Evolutionary conservation across 2,113 vertebrate genomes (phyloP), one percentile per base, ranked within the genome.

Genomic region (Onychostruthus taczanowskii): DNA sequence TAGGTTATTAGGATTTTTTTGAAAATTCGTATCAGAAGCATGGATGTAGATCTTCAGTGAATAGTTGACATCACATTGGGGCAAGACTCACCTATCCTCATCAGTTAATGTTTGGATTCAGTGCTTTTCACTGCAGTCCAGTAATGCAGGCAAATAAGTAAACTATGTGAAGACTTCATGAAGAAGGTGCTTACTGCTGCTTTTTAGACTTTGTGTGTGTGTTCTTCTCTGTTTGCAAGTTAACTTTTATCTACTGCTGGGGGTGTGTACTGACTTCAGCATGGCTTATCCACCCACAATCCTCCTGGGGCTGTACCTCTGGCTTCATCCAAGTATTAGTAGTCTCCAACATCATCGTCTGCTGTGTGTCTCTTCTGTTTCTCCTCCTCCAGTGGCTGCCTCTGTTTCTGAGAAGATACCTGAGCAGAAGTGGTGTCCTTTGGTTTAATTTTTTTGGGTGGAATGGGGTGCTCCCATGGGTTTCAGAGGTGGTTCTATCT

Each of bases 271-370:
- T 41, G 50, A 12, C 15, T 87, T 67, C 37, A 46, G 13, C 6
- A 7, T 64, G 50, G 18, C 8, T 91, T 84, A 35, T 16, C 35
- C 11, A 21, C 0, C 0, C 3, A 3, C 12, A 23, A 2, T 77
- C 16, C 24, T 85, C 10, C 50, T 69, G 26, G 44, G 21, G 4
- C 3, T 59, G 13, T 62, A 26, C 18, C 28, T 89, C 47, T 81
- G 21, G 8, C 33, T 63, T 46, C 23, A 33, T 62, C 55, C 12
- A 28, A 50, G 26, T 5, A 1, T 1, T 21, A 7, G 20, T 6
- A 2, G 2, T 66, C 28, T 92, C 28, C 31, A 79, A 7, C 16
- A n/a, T 3, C 22, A 8, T 53, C 11, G 13, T 37, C 53, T 74
- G 58, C 35, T 15, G 13, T 1, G 3, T 23, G 5, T 78, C 41